phyloP scores from a whole-genome alignment of 1,140 invertebrate genomes.

The Apis laboriosa region DNA sequence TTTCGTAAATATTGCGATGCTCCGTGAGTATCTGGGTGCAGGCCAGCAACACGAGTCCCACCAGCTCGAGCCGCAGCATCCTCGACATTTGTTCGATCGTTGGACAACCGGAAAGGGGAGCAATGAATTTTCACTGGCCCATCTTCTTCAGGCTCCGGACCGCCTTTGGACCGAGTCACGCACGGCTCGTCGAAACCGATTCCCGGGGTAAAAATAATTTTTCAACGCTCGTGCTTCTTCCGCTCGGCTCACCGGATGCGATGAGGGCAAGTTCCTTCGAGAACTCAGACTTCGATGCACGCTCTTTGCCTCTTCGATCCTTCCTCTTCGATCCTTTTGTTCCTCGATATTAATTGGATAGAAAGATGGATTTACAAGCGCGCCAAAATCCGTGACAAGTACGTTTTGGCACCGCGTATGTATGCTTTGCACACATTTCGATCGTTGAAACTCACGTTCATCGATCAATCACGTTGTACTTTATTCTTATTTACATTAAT shows the following conservation, averaged over 20 bases:
- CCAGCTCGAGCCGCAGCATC: constrained; percentile 74
- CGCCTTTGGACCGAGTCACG: not conserved
- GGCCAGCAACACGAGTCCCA: constrained; percentile 70
- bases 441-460: too few relatives aligned
- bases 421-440: not conserved
- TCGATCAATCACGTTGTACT: too few relatives aligned
- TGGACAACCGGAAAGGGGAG: constrained; percentile 12
- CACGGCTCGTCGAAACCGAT: not conserved
- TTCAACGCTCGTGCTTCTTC: constrained; percentile 33
- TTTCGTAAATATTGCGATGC: constrained; percentile 68
- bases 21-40: constrained; percentile 75
- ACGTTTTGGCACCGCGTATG: not conserved
- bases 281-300: not conserved
- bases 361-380: not conserved
- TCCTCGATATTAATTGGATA: too few relatives aligned
- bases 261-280: constrained; percentile 9
- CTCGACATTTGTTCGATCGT: constrained; percentile 63
- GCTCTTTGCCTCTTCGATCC: too few relatives aligned
- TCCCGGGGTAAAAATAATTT: constrained; percentile 62
- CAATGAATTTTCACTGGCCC: constrained; percentile 19
- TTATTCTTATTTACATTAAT: too few relatives aligned
- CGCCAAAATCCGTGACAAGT: constrained; percentile 14
- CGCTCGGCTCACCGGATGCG: constrained; percentile 38
- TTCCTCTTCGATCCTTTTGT: too few relatives aligned
- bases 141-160: not conserved